phyloP scores from a whole-genome alignment of 2,888 invertebrate species.

The Chymomyza fuscimana region DNA sequence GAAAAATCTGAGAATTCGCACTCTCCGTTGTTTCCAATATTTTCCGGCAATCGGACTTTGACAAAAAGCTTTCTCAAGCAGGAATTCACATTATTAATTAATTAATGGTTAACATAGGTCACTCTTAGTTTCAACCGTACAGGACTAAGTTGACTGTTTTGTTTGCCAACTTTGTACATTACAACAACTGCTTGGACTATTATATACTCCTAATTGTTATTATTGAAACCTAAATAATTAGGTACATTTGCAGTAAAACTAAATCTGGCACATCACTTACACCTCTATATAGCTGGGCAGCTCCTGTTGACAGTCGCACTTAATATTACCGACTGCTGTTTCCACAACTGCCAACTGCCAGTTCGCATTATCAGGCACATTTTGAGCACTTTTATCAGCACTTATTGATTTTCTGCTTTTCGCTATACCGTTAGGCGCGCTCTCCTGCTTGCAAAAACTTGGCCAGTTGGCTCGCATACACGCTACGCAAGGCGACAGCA shows the following conservation, averaged over 20 bases:
- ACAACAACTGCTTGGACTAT: too few relatives aligned
- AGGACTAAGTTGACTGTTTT: too few relatives aligned
- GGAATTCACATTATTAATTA: too few relatives aligned
- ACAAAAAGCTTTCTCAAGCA: too few relatives aligned
- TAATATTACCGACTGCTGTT: background rate
- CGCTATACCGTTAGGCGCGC: background rate
- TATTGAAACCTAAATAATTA: too few relatives aligned
- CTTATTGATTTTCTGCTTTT: constrained; percentile 76
- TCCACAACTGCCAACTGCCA: constrained; percentile 26
- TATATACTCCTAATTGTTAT: too few relatives aligned
- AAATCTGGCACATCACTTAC: background rate
- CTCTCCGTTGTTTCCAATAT: too few relatives aligned
- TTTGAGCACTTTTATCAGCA: constrained; percentile 39
- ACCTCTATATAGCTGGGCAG: background rate
- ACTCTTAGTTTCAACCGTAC: too few relatives aligned
- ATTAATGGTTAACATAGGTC: too few relatives aligned
- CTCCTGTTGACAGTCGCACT: background rate
- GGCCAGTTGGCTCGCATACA: constrained; percentile 41
- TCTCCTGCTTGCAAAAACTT: constrained; percentile 31
- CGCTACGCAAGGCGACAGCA: constrained; percentile 21
- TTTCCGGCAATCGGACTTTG: too few relatives aligned
- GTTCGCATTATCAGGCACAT: constrained; percentile 35
- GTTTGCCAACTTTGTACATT: too few relatives aligned
- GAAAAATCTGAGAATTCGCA: too few relatives aligned
- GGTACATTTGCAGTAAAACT: background rate